Base-by-base conservation (phyloP, 2,113 vertebrate species). In the Cyprinodon variegatus region DNA sequence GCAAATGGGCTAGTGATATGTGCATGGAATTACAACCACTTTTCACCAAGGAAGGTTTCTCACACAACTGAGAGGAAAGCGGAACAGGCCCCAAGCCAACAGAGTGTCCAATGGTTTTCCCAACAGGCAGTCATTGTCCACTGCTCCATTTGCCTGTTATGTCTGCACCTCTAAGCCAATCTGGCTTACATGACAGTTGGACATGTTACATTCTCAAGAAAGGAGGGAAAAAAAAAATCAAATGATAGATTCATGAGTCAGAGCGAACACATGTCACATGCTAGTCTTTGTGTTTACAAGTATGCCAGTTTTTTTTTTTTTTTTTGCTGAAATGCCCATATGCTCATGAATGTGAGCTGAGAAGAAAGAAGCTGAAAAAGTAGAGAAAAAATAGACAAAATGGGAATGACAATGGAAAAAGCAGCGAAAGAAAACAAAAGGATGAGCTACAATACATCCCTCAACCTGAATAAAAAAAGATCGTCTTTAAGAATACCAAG, bases 11-110 rank as follows among this genome's bases (percentile, higher is more conserved):
- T 72, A 73, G 62, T 11, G 82, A 76, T 74, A 83, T 89, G 89
- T 86, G 89, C 67, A 11, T 9, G 57, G 91, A 89, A 92, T 91
- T 84, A 86, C 81, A 92, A 92, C 64, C 62, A 72, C 78, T 53
- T 81, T 85, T 77, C 65, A 87, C 85, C 79, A 20, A 78, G 81
- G 84, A 87, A 67, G 88, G 88, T 70, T 86, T 79, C 77, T 83
- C 70, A 76, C 70, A 76, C 77, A 76, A 61, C 74, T 38, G 40
- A 76, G 71, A 64, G 41, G 73, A 75, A 60, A 81, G 72, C 70
- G 46, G 57, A 78, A 69, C 62, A 73, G 90, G 86, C 76, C 61
- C 48, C 0, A 36, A 79, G 90, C 89, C 91, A 90, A 71, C 66
- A 68, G 64, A 60, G 75, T 65, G 61, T 80, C 83, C 79, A 79